phyloP scores from a whole-genome alignment of 2,797 vertebrate genomes.

The Eulemur mongoz region DNA sequence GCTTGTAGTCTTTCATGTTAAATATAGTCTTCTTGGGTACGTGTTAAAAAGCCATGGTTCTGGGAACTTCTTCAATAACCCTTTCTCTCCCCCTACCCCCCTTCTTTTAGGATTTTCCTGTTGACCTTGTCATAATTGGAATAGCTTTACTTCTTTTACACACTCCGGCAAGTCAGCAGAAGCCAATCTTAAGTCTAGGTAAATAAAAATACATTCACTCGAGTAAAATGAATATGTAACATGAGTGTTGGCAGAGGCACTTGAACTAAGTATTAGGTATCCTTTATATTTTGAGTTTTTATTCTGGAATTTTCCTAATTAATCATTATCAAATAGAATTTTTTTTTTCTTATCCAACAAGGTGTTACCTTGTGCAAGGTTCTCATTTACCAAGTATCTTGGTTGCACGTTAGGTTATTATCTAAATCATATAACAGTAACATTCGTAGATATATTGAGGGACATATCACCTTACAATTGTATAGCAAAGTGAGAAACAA shows the following conservation, averaged over 20 bases:
- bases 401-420: neutral
- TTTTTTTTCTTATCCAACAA: neutral
- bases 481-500: neutral
- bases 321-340: neutral
- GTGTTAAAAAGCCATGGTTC: neutral
- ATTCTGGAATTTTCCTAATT: neutral
- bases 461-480: neutral
- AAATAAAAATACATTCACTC: constrained; percentile 68
- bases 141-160: constrained; percentile 91
- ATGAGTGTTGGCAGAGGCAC: neutral
- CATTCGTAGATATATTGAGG: neutral
- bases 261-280: neutral
- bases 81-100: neutral
- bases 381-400: neutral
- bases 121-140: constrained; percentile 89
- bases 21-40: neutral
- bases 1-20: neutral
- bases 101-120: constrained; percentile 87
- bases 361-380: neutral
- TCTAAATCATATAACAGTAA: neutral
- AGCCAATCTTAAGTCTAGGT: constrained; percentile 91
- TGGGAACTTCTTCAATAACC: neutral
- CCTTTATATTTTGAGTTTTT: neutral
- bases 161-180: constrained; percentile 91
- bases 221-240: neutral